Conservation (phyloP, 2,113 vertebrate species). For the Ciconia stormi region DNA sequence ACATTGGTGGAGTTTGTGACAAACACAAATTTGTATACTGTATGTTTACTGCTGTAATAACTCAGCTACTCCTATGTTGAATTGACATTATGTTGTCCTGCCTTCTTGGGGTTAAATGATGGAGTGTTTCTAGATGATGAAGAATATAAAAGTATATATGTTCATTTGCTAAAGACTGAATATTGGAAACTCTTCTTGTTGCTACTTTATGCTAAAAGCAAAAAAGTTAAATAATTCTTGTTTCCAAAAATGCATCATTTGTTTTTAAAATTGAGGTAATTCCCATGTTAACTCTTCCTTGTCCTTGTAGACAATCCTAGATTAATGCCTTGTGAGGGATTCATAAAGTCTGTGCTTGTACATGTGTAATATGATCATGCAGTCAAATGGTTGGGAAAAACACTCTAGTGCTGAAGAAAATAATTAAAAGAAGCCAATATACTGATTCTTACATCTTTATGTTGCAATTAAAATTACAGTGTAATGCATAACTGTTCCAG, state of each 20-base stretch:
- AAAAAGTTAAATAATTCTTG: slow-evolving; percentile 56
- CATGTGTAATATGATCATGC: slow-evolving; percentile 68
- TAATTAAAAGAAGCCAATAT: slow-evolving; percentile 65
- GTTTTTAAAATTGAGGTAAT: slow-evolving; percentile 64
- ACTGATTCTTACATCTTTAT: slow-evolving; percentile 72
- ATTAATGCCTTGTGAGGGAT: slow-evolving; percentile 66
- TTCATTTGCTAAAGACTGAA: slow-evolving; percentile 65
- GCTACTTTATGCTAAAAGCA: slow-evolving; percentile 67
- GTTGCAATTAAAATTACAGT: slow-evolving; percentile 74
- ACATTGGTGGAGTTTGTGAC: slow-evolving; percentile 64
- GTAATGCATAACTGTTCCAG: slow-evolving; percentile 79
- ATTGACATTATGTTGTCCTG: slow-evolving; percentile 66
- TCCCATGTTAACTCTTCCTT: slow-evolving; percentile 60
- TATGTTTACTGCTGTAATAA: slow-evolving; percentile 68
- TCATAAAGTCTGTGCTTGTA: slow-evolving; percentile 63
- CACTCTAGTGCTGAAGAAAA: slow-evolving; percentile 71
- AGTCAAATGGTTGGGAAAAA: slow-evolving; percentile 67
- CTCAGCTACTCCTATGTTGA: slow-evolving; percentile 61
- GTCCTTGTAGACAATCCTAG: slow-evolving; percentile 70
- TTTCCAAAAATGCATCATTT: slow-evolving; percentile 62
- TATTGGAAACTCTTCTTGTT: slow-evolving; percentile 62
- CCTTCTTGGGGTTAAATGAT: slow-evolving; percentile 67
- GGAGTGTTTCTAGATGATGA: slow-evolving; percentile 69
- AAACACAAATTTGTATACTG: slow-evolving; percentile 66
- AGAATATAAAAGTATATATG: slow-evolving; percentile 61